Conservation (phyloP, 2,113 vertebrate species). For the Mustelus asterias region DNA sequence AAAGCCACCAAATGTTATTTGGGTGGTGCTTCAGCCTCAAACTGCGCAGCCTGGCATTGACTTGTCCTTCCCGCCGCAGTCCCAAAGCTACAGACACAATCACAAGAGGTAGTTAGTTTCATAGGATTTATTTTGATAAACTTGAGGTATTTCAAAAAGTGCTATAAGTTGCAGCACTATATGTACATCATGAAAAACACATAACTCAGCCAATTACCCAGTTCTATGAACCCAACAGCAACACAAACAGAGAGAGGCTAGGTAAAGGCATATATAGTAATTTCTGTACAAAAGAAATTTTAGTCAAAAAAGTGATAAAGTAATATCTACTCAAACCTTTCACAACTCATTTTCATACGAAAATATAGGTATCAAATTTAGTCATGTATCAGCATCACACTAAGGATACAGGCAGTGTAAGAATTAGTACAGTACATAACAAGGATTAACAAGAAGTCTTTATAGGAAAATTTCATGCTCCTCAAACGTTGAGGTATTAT, state of each 20-base stretch:
- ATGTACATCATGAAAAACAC: slow-evolving; percentile 90
- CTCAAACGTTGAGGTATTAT: slow-evolving; percentile 98
- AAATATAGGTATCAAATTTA: slow-evolving; percentile 99
- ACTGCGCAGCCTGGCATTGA: neutral
- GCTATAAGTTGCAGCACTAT: slow-evolving; percentile 99
- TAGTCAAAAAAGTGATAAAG: slow-evolving; percentile 94
- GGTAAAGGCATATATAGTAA: slow-evolving; percentile 90
- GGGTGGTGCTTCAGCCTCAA: neutral
- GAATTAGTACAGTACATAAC: slow-evolving; percentile 98
- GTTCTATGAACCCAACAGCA: slow-evolving; percentile 97
- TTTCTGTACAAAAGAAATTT: slow-evolving; percentile 97
- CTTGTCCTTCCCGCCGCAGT: neutral
- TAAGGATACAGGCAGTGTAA: slow-evolving; percentile 97
- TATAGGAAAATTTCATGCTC: slow-evolving; percentile 88
- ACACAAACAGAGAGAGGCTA: slow-evolving; percentile 76
- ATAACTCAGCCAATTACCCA: slow-evolving; percentile 89
- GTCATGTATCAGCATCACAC: slow-evolving; percentile 99
- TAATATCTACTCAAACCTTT: slow-evolving; percentile 97
- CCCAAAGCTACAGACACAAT: slow-evolving; percentile 11
- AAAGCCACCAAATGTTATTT: neutral
- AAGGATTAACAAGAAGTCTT: slow-evolving; percentile 87
- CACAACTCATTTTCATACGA: slow-evolving; percentile 99
- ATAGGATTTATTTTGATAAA: slow-evolving; percentile 97
- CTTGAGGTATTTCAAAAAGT: slow-evolving; percentile 99
- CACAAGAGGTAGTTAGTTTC: slow-evolving; percentile 30